Conservation (phyloP, 2,797 vertebrate species). For the Cheirogaleus major region DNA sequence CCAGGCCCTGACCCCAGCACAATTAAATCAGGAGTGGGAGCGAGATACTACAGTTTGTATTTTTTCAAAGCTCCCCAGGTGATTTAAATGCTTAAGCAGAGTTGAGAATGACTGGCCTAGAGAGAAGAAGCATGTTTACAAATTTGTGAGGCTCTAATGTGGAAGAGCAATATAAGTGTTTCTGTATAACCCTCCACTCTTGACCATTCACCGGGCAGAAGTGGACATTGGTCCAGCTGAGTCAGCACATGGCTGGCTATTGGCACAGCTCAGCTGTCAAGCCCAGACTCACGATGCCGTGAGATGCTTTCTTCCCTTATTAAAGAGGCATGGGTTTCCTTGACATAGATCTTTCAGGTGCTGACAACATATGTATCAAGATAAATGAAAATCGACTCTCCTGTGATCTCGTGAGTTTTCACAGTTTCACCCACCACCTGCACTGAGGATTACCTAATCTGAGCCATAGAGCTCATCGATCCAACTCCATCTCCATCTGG, state of each 20-base stretch:
- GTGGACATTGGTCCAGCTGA: neutral
- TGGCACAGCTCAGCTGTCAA: neutral
- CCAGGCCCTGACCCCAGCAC: neutral
- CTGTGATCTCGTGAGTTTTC: neutral
- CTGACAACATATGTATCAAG: neutral
- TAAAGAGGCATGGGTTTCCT: neutral
- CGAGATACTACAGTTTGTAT: neutral
- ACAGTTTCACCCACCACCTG: neutral
- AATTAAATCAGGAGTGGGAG: neutral
- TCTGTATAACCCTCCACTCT: neutral
- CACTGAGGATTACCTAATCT: neutral
- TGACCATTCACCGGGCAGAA: neutral
- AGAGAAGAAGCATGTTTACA: neutral
- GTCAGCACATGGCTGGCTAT: neutral
- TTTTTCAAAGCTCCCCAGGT: neutral
- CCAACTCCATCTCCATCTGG: neutral
- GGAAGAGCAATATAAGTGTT: neutral
- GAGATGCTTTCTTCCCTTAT: neutral
- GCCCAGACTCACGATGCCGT: neutral
- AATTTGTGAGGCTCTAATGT: neutral
- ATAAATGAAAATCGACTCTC: neutral
- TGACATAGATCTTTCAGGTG: neutral
- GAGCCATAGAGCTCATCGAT: neutral
- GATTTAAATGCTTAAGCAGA: slow-evolving; percentile 6
- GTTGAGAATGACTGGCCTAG: neutral